phyloP scores from a whole-genome alignment of 2,797 vertebrate genomes.

The Micrastur ruficollis region DNA sequence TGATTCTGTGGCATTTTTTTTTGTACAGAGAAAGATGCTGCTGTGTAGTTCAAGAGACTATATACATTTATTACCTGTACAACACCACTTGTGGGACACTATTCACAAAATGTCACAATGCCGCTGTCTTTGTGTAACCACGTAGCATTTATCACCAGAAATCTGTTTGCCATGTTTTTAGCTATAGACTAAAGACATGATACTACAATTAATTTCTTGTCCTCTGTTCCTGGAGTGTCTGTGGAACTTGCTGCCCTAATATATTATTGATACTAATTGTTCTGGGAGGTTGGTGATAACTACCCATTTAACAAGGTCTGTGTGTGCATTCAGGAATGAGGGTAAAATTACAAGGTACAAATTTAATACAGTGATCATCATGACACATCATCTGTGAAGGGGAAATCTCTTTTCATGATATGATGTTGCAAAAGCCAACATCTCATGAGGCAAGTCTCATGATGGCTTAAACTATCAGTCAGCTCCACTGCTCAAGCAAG shows the following conservation, averaged over 20 bases:
- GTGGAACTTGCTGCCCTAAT: not conserved
- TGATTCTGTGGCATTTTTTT: not conserved
- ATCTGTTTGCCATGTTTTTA: not conserved
- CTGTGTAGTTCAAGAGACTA: not conserved
- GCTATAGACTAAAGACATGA: not conserved
- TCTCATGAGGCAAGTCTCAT: not conserved
- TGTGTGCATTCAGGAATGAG: not conserved
- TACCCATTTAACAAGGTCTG: not conserved
- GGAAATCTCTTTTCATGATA: not conserved
- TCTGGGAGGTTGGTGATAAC: not conserved
- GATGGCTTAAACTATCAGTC: not conserved
- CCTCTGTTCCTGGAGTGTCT: not conserved
- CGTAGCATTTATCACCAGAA: not conserved
- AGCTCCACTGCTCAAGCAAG: not conserved
- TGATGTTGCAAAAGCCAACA: not conserved
- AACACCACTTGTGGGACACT: not conserved
- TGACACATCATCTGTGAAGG: not conserved
- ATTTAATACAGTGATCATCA: not conserved
- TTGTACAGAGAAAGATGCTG: not conserved
- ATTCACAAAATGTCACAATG: not conserved
- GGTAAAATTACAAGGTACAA: not conserved
- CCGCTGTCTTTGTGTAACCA: not conserved
- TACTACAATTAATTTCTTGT: not conserved
- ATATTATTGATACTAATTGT: not conserved
- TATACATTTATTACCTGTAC: not conserved